Base-by-base conservation (phyloP, 2,888 invertebrate species). In the Aspidiotus destructor region DNA sequence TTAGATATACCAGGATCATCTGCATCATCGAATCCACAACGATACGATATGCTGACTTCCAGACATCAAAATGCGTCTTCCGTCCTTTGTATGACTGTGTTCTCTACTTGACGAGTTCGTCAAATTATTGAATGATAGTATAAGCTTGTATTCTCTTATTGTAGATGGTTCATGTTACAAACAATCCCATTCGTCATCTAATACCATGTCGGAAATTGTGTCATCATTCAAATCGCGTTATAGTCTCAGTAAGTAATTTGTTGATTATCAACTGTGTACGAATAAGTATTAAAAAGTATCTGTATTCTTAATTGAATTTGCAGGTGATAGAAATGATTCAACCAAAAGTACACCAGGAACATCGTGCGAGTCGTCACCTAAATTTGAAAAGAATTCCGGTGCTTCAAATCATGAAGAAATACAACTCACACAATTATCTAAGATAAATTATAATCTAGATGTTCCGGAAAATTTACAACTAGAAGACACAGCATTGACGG, bases 1-100 rank as follows among this genome's bases (percentile, higher is more conserved):
- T 80, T 99, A 17, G 96, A 97, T 76, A 87, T 94, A 72, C 86
- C 88, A 41, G 64, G 58, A 9, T 5, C 58, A 42, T 28, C 48
- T n/a, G 41, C 57, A 11, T 54, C 69, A n/a, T 60, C 57, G 10
- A 53, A n/a, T 63, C 10, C 48, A 9, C 53, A 15, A 53, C 28
- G 28, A 28, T 63, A 63, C 9, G 53, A 52, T 28, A 44, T 58
- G 40, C 52, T 67, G 7, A 15, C 60, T 8, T 44, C 68, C 6
- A 61, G 61, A 40, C 68, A 68, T 41, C 60, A 68, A 42, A 41
- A 41, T 9, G 68, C 60, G 8, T 60, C 68, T 8, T 68, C 68
- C 10, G 16, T 68, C 7, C 41, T 68, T n/a, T 68, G 68, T 68
- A 54, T n/a, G 48, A 16, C 28, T 11, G n/a, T 15, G 2, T 41